phyloP scores from a whole-genome alignment of 1,140 invertebrate genomes.

The Euura saliciscinereae region DNA sequence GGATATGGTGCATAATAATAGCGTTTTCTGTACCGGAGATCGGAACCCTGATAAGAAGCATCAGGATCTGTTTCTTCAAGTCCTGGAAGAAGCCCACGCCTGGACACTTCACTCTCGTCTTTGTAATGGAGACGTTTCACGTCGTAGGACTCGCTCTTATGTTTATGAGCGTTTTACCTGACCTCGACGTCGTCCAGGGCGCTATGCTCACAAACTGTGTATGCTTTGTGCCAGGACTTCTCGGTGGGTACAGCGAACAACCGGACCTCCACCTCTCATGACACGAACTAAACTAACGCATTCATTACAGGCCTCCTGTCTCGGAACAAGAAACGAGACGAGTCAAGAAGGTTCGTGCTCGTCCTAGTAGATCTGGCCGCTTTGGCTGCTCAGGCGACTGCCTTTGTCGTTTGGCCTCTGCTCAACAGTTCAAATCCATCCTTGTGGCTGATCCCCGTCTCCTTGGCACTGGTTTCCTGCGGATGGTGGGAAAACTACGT shows the following conservation, averaged over 20 bases:
- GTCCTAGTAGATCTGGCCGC: slow-evolving; percentile 83
- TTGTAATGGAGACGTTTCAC: slow-evolving; percentile 85
- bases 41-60: slow-evolving; percentile 81
- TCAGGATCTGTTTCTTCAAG: slow-evolving; percentile 91
- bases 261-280: not conserved
- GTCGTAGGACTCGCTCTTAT: slow-evolving; percentile 84
- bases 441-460: slow-evolving; percentile 84
- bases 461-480: slow-evolving; percentile 84
- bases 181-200: slow-evolving; percentile 89
- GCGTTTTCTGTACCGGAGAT: slow-evolving; percentile 87
- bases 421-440: slow-evolving; percentile 70
- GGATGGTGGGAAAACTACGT: slow-evolving; percentile 99
- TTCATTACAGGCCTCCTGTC: slow-evolving; percentile 73
- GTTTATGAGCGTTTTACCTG: slow-evolving; percentile 86
- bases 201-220: slow-evolving; percentile 94
- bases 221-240: slow-evolving; percentile 84
- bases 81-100: slow-evolving; percentile 71
- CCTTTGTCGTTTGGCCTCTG: slow-evolving; percentile 89
- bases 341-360: slow-evolving; percentile 80
- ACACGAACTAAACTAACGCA: not conserved
- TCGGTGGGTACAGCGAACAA: slow-evolving; percentile 59
- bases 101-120: slow-evolving; percentile 73
- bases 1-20: slow-evolving; percentile 93
- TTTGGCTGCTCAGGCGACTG: slow-evolving; percentile 84
- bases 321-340: slow-evolving; percentile 71